A percentile compares a stretch with the other conserved stretches of the same genome.
Conservation (phyloP, 2,797 vertebrate genomes). For the Lagodon rhomboides region DNA sequence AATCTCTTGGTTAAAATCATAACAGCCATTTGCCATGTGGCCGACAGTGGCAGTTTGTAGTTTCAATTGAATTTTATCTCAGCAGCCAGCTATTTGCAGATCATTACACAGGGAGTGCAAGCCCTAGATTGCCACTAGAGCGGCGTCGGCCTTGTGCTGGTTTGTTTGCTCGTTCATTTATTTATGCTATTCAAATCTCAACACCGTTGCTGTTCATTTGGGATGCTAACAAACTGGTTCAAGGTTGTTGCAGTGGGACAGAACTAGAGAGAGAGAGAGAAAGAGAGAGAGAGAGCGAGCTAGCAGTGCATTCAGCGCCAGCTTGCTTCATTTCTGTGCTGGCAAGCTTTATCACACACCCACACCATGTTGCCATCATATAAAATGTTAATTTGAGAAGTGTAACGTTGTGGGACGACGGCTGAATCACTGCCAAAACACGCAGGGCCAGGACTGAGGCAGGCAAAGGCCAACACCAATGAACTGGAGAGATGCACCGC, state of each 20-base stretch:
- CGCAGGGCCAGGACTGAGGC: slow-evolving; percentile 47
- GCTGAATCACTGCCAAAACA: slow-evolving; percentile 70
- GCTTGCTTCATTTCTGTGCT: slow-evolving; percentile 72
- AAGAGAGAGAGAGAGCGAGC: slow-evolving; percentile 37
- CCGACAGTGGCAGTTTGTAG: slow-evolving; percentile 65
- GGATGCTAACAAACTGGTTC: slow-evolving; percentile 81
- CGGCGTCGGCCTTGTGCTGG: slow-evolving; percentile 61
- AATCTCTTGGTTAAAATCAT: slow-evolving; percentile 69
- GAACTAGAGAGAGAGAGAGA: slow-evolving; percentile 34
- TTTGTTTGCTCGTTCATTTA: slow-evolving; percentile 84
- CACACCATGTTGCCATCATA: slow-evolving; percentile 60
- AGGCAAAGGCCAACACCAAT: slow-evolving; percentile 56
- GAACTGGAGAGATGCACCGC: slow-evolving; percentile 46
- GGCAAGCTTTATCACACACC: slow-evolving; percentile 69
- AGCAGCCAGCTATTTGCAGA: slow-evolving; percentile 84
- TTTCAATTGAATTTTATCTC: slow-evolving; percentile 82
- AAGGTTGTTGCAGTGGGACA: slow-evolving; percentile 75
- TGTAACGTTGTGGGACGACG: slow-evolving; percentile 69
- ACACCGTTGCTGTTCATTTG: slow-evolving; percentile 73
- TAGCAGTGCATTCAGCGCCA: slow-evolving; percentile 61
- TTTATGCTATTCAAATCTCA: slow-evolving; percentile 84
- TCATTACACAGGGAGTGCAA: slow-evolving; percentile 77
- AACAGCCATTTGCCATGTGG: slow-evolving; percentile 75
- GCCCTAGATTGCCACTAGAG: slow-evolving; percentile 74
- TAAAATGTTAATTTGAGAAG: slow-evolving; percentile 79